phyloP scores from a whole-genome alignment of 1,140 invertebrate species.

The Druon quercuslanigerum region DNA sequence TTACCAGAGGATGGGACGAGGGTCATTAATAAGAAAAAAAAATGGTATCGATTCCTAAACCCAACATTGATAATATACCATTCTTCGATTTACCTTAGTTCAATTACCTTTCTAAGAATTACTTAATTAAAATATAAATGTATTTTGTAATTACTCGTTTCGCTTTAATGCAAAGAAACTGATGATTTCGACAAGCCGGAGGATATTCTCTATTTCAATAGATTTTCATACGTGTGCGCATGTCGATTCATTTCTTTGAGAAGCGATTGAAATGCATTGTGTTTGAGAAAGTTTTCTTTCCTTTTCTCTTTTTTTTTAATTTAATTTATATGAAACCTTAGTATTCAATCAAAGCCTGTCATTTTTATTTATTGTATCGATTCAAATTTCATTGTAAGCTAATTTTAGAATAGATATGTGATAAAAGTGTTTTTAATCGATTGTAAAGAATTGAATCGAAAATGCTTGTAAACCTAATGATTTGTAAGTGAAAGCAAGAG shows the following conservation, averaged over 20 bases:
- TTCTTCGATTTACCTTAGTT: slow-evolving; percentile 60
- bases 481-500: slow-evolving; percentile 1
- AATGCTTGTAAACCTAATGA: slow-evolving; percentile 37
- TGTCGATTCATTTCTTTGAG: slow-evolving; percentile 65
- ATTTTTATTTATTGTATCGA: too few species aligned
- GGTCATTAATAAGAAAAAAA: slow-evolving; percentile 64
- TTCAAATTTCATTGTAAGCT: too few species aligned
- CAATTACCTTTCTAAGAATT: slow-evolving; percentile 57
- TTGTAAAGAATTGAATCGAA: slow-evolving; percentile 58
- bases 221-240: slow-evolving; percentile 55
- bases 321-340: too few species aligned
- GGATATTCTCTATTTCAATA: slow-evolving; percentile 40
- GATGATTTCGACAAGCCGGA: slow-evolving; percentile 53
- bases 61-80: slow-evolving; percentile 60
- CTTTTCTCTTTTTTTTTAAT: too few species aligned
- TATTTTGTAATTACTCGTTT: slow-evolving; percentile 62
- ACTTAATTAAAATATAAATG: slow-evolving; percentile 58
- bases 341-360: too few species aligned
- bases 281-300: too few species aligned
- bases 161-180: slow-evolving; percentile 55
- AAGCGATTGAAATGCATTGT: slow-evolving; percentile 40
- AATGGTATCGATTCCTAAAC: slow-evolving; percentile 62
- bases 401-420: neutral
- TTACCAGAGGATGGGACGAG: slow-evolving; percentile 74
- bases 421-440: neutral